Base-by-base conservation (phyloP, 2,113 vertebrate species). In the Anguilla japonica region DNA sequence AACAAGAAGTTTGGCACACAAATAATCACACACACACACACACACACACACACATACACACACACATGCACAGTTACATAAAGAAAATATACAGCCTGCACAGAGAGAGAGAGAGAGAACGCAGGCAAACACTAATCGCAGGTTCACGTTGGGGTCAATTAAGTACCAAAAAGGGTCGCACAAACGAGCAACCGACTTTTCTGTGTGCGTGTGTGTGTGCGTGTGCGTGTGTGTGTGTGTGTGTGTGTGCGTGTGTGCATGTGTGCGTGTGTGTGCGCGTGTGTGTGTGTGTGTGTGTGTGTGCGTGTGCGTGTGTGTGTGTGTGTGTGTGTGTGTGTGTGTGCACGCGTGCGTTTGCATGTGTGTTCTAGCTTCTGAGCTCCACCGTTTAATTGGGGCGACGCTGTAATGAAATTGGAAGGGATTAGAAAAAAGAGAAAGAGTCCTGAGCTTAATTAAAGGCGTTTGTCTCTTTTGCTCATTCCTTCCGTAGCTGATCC, bases 391-490 rank as follows among this genome's bases (percentile, higher is more conserved):
- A 85, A 85, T 80, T 85, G 84, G 41, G 41, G 63, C 71, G 29
- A 79, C 43, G 6, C n/a, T 34, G 84, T 85, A 85, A 41, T 85
- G 75, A 41, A 79, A 46, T 29, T 29, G 79, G 71, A 85, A 41
- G 34, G 78, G 84, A 80, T 80, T 80, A 85, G 84, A 80, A 26
- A 20, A 57, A 57, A 39, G 16, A 20, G 78, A 85, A 85, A 80
- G 43, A 60, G 84, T 67, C 71, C 39, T 34, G 20, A 57, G 84
- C 75, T 85, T 85, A 85, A 85, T 85, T 79, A 80, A 85, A 85
- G 53, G 39, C 79, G 78, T 85, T 85, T 82, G 43, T 85, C 67
- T 71, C 40, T 85, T 41, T 39, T 20, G 3, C 60, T 20, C 75
- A 50, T 53, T 78, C 34, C 43, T 29, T 85, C 71, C 46, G 26